Evolutionary conservation across 2,888 invertebrate species (phyloP).

Genomic region (Sphaerophoria taeniata): DNA sequence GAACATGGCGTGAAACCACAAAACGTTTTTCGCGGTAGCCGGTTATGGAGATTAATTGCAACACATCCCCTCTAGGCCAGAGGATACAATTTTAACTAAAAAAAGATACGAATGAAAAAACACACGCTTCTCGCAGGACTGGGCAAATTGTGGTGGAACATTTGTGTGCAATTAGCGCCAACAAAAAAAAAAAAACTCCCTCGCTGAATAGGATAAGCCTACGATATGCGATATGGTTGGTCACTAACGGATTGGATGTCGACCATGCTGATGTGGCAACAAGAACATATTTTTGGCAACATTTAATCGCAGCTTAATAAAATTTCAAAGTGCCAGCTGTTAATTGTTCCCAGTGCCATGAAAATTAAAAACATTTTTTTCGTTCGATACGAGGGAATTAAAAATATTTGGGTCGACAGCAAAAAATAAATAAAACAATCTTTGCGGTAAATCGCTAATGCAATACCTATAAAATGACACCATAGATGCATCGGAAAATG

Average conservation of each 20-base stretch:
- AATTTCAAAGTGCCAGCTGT: constrained; percentile 44
- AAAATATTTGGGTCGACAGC: not conserved
- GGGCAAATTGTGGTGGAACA: constrained; percentile 39
- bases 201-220: constrained; percentile 48
- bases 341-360: constrained; percentile 51
- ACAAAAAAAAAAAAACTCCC: constrained; percentile 15
- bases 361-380: constrained; percentile 26
- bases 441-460: constrained; percentile 29
- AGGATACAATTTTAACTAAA: constrained; percentile 15
- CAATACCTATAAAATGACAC: not conserved
- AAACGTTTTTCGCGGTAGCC: constrained; percentile 74
- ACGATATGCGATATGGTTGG: constrained; percentile 36
- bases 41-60: constrained; percentile 74
- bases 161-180: constrained; percentile 66
- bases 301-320: constrained; percentile 68
- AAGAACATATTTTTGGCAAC: constrained; percentile 71
- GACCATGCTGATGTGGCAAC: constrained; percentile 56
- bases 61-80: constrained; percentile 23
- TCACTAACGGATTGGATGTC: constrained; percentile 35
- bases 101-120: constrained; percentile 23
- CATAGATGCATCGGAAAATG: no score
- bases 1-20: constrained; percentile 74
- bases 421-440: constrained; percentile 8
- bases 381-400: constrained; percentile 4
- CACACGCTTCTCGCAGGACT: constrained; percentile 6